Conservation (phyloP, 2,888 invertebrate species). For the Ceramica pisi region DNA sequence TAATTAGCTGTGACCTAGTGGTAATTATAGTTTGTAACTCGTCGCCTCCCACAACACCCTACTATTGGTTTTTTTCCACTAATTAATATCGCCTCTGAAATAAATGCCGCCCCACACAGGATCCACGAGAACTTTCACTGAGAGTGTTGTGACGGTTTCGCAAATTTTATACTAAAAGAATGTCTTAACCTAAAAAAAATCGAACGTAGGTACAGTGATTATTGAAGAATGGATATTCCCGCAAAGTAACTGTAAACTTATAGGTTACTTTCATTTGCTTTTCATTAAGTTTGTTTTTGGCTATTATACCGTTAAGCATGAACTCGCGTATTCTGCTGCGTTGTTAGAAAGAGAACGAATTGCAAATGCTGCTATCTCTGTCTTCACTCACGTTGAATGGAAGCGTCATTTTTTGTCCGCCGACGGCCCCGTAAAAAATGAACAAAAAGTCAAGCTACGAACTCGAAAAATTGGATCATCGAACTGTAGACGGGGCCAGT, state of each 20-base stretch:
- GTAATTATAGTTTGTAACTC: conserved; percentile 74
- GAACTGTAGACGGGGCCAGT: conserved; percentile 84
- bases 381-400: conserved; percentile 80
- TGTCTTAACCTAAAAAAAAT: conserved; percentile 45
- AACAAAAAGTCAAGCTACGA: conserved; percentile 81
- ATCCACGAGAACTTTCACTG: conserved; percentile 54
- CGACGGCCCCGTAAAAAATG: conserved; percentile 78
- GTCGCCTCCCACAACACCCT: conserved; percentile 61
- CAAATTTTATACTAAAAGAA: conserved; percentile 41
- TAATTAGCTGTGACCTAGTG: conserved; percentile 75
- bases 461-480: conserved; percentile 87
- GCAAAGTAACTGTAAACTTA: conserved; percentile 75
- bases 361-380: conserved; percentile 73
- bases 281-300: conserved; percentile 81
- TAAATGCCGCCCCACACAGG: conserved; percentile 38
- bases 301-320: conserved; percentile 80
- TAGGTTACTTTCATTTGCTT: conserved; percentile 82
- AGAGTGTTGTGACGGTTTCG: conserved; percentile 42
- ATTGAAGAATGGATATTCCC: conserved; percentile 60
- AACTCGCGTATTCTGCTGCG: conserved; percentile 68
- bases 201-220: conserved; percentile 37
- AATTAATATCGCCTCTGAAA: conserved; percentile 40
- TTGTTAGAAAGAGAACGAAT: conserved; percentile 78
- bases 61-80: conserved; percentile 63
- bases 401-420: conserved; percentile 80